Percentiles rank a stretch among this genome's conserved stretches.
phyloP scores from a whole-genome alignment of 2,797 vertebrate species.

The Monodelphis domestica region DNA sequence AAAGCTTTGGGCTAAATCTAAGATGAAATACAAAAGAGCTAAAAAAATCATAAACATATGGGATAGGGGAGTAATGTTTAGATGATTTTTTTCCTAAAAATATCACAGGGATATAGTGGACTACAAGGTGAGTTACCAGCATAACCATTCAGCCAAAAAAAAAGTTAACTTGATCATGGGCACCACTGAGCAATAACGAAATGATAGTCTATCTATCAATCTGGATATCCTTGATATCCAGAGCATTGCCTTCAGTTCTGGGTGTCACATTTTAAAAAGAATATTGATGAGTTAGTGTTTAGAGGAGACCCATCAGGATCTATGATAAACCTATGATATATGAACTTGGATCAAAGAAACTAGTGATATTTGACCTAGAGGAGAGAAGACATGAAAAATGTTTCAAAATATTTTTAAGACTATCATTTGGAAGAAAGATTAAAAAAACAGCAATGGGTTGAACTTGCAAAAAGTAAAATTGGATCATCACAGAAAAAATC shows the following conservation, averaged over 20 bases:
- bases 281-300: neutral
- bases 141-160: neutral
- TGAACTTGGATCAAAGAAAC: neutral
- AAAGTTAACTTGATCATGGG: neutral
- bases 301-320: no score
- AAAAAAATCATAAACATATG: neutral
- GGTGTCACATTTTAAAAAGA: neutral
- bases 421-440: neutral
- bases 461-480: neutral
- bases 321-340: no score
- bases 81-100: neutral
- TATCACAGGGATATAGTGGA: neutral
- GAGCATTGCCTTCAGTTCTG: neutral
- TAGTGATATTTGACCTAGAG: neutral
- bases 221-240: no score
- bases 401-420: neutral
- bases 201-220: no score
- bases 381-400: neutral
- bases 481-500: neutral
- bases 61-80: neutral
- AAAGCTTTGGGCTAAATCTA: neutral
- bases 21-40: neutral
- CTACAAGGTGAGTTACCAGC: neutral
- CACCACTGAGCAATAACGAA: neutral
- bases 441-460: neutral